A percentile compares a stretch with the other conserved stretches of the same genome.
phyloP scores from a whole-genome alignment of 2,888 invertebrate species.

The Crocallis elinguaria region DNA sequence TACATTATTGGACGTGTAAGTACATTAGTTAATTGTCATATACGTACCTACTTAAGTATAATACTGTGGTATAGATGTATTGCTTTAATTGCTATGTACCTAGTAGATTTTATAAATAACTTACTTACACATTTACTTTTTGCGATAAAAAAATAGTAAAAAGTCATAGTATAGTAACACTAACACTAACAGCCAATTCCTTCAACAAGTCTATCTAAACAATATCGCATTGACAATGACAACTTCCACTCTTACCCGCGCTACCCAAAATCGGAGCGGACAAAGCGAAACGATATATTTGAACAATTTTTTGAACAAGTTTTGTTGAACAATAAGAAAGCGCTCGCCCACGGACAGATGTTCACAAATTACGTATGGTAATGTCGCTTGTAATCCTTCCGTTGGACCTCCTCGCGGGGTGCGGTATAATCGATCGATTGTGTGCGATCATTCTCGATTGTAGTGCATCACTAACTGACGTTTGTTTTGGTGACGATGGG shows the following conservation, averaged over 20 bases:
- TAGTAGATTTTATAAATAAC: too few species aligned
- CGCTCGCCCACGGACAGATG: constrained; percentile 73
- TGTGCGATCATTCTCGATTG: constrained; percentile 52
- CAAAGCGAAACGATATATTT: constrained; percentile 30
- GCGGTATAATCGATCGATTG: constrained; percentile 72
- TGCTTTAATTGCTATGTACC: too few species aligned
- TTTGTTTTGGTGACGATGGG: constrained; percentile 41
- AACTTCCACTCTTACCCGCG: constrained; percentile 25
- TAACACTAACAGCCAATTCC: constrained; percentile 11
- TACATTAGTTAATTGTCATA: too few species aligned
- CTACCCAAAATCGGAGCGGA: constrained; percentile 29
- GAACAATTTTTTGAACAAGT: constrained; percentile 21
- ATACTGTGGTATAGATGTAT: too few species aligned
- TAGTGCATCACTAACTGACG: constrained; percentile 51
- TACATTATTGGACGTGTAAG: too few species aligned
- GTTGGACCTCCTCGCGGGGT: constrained; percentile 74
- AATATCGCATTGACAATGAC: constrained; percentile 22
- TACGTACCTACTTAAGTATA: too few species aligned
- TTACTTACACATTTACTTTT: too few species aligned
- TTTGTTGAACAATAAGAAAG: constrained; percentile 66
- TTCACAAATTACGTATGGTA: constrained; percentile 82
- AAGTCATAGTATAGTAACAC: too few species aligned
- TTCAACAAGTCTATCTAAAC: constrained; percentile 27
- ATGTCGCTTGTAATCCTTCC: constrained; percentile 79
- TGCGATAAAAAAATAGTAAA: too few species aligned